A percentile compares a stretch with the other conserved stretches of the same genome.
These are phyloP conservation scores for Rotaria socialis DNA, from an alignment of 2,888 invertebrate genomes.

Conservation along the genomic window DNA sequence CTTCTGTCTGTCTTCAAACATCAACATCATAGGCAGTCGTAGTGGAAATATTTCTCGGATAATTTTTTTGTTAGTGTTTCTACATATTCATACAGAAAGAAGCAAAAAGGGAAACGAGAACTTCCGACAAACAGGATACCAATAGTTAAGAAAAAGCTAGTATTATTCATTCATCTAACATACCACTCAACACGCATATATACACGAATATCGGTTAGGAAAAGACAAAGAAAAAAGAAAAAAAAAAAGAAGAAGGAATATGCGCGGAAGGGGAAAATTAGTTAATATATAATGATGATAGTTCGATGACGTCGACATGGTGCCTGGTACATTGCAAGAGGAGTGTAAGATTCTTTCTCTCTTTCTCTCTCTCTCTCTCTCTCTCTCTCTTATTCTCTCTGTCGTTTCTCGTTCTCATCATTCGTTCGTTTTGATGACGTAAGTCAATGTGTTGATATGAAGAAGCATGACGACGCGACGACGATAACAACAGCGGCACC, in stretches of 20 bases:
- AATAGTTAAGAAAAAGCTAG: neutral
- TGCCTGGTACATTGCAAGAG: neutral
- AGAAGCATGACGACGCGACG: neutral
- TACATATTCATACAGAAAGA: neutral
- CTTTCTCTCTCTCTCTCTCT: neutral
- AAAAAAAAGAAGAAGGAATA: neutral
- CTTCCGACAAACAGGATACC: slow-evolving; percentile 1
- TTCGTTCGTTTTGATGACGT: slow-evolving; percentile 15
- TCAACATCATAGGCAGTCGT: neutral
- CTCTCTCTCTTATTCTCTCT: neutral
- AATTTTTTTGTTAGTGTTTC: neutral
- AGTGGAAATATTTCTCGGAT: neutral
- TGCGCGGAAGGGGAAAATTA: neutral
- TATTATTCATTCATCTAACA: slow-evolving; percentile 7
- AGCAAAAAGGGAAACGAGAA: neutral
- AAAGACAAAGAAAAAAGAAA: neutral
- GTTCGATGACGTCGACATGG: slow-evolving; percentile 13
- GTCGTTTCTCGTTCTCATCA: too few relatives aligned
- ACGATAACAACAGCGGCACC: neutral
- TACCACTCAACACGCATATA: neutral
- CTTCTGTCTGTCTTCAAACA: neutral
- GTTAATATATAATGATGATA: slow-evolving; percentile 12
- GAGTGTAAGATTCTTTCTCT: neutral
- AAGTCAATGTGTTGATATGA: slow-evolving; percentile 28
- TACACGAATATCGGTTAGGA: neutral